Evolutionary conservation across 2,113 vertebrate species (phyloP).

Genomic region (Laticauda laticaudata): DNA sequence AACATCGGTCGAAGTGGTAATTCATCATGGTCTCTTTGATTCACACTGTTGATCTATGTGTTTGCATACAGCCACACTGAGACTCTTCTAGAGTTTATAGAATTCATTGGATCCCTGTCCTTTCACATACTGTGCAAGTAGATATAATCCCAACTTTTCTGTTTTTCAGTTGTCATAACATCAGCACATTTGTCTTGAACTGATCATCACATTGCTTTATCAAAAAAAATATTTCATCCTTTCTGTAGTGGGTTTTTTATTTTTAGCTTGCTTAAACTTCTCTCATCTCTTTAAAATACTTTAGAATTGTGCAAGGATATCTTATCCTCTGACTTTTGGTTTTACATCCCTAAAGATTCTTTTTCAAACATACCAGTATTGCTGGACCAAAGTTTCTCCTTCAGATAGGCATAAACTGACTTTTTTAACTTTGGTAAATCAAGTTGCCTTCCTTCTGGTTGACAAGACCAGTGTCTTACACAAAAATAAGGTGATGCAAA

Average conservation of each 20-base stretch:
- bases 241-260: not conserved
- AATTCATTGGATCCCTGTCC: not conserved
- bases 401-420: not conserved
- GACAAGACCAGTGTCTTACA: not conserved
- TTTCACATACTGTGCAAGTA: not conserved
- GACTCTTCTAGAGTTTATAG: not conserved
- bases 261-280: not conserved
- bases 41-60: not conserved
- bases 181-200: not conserved
- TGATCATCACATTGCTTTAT: not conserved
- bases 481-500: not conserved
- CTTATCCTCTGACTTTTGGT: not conserved
- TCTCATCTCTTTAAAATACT: not conserved
- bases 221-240: not conserved
- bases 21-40: not conserved
- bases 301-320: not conserved
- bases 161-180: not conserved
- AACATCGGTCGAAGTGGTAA: not conserved
- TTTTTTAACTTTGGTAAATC: not conserved
- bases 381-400: not conserved
- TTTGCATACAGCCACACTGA: not conserved
- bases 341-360: not conserved
- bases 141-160: not conserved
- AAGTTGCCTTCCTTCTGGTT: not conserved
- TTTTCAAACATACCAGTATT: not conserved